phyloP scores from a whole-genome alignment of 2,888 invertebrate genomes.

The Conomelus anceps region DNA sequence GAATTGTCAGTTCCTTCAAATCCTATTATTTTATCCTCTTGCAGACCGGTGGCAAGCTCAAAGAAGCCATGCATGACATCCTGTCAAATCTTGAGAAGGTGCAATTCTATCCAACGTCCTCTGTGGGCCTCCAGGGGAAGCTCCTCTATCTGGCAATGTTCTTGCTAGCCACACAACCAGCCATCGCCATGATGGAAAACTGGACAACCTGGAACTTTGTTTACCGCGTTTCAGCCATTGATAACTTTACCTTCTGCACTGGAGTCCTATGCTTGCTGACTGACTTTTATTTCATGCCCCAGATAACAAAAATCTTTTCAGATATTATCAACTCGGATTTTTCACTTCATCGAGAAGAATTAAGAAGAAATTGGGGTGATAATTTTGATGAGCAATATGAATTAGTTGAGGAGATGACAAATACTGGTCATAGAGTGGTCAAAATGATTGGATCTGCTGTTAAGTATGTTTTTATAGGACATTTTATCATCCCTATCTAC shows the following conservation, averaged over 20 bases:
- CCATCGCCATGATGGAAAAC: not conserved
- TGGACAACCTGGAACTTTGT: not conserved
- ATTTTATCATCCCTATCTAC: not conserved
- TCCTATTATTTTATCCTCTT: not conserved
- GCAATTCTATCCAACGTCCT: not conserved
- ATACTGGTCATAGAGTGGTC: not conserved
- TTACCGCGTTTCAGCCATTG: not conserved
- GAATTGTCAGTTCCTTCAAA: too few species aligned
- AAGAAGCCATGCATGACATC: not conserved
- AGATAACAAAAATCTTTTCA: not conserved
- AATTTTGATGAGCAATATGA: not conserved
- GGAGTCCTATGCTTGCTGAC: not conserved
- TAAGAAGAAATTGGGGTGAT: not conserved
- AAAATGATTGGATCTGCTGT: not conserved
- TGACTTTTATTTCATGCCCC: not conserved
- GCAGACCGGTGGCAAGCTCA: not conserved
- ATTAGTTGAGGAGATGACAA: not conserved
- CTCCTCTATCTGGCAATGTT: not conserved
- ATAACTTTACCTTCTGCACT: not conserved
- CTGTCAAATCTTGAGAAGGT: not conserved
- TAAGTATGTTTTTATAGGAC: not conserved
- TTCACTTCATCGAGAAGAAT: not conserved
- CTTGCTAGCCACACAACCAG: not conserved
- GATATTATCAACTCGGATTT: not conserved
- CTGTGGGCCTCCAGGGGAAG: not conserved